phyloP scores from a whole-genome alignment of 2,888 invertebrate genomes.

The Tetragonula carbonaria region DNA sequence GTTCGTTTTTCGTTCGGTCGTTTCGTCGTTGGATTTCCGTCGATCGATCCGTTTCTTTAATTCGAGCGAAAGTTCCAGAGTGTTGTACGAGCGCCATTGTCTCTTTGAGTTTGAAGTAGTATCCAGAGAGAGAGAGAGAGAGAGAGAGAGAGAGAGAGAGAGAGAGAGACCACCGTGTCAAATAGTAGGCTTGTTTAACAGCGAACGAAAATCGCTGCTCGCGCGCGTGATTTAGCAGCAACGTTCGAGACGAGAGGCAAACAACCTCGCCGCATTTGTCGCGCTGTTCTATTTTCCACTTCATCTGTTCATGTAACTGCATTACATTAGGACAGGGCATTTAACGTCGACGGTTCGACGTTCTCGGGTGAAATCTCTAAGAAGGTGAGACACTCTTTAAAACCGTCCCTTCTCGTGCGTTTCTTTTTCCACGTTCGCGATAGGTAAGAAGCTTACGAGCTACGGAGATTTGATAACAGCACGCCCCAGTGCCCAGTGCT shows the following conservation, averaged over 20 bases:
- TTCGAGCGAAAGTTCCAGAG: background rate
- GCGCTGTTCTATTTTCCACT: conserved; percentile 32
- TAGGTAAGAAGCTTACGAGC: background rate
- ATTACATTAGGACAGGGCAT: conserved; percentile 32
- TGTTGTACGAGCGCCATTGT: background rate
- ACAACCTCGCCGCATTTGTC: conserved; percentile 21
- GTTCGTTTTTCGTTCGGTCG: background rate
- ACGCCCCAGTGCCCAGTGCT: too few species aligned
- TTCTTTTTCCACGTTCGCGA: background rate
- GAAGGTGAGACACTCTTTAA: conserved; percentile 34
- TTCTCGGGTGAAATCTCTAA: conserved; percentile 42
- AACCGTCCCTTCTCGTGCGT: conserved; percentile 7
- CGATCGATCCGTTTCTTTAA: background rate
- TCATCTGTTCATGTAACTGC: too few species aligned
- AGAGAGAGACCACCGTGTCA: background rate
- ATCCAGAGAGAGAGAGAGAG: background rate
- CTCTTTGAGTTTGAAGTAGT: background rate
- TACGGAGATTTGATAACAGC: background rate
- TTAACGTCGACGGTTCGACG: conserved; percentile 53
- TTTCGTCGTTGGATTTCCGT: background rate
- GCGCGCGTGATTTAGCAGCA: conserved; percentile 23
- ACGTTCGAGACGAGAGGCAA: conserved; percentile 35
- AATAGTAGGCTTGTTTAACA: conserved; percentile 10
- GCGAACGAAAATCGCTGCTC: conserved; percentile 18
- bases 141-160: too few species aligned